Evolutionary conservation across 2,113 vertebrate species (phyloP), one percentile per base, ranked within the genome.

Genomic region (Sciurus niger): DNA sequence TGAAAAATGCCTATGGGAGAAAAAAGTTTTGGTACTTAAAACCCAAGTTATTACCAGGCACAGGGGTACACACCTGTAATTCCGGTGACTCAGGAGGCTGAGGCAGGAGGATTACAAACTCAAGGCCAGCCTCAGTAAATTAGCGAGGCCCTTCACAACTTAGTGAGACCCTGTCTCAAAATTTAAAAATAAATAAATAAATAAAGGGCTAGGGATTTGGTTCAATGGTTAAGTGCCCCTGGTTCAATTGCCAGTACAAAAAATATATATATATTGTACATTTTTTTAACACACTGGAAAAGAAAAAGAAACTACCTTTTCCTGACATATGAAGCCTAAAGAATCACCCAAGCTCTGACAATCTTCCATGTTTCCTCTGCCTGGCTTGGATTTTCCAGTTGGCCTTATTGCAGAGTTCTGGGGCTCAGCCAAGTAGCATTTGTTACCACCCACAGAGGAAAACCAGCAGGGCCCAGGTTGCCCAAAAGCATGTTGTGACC

Each of bases 11-110:
- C 40, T 0, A 0, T 5, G 4, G 72, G 68, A 79, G 32, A 25
- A 87, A 63, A 77, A 63, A 73, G 37, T 67, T 80, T 90, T 74
- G 70, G 37, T 76, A 55, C 32, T 80, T 85, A 48, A 89, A 63
- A 67, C 28, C 53, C 53, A 67, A 46, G 13, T 73, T 48, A 85
- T 37, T 77, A 1, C 40, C 4, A 8, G n/a, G 34, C n/a, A n/a
- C 20, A 8, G 34, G 37, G 43, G 65, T 67, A 24, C 12, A 14
- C 4, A 24, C 30, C 30, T 67, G 11, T 67, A 67, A 14, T 67
- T 24, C 65, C 30, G 32, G 65, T 32, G 65, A 32, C 65, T 67
- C 11, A 34, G 65, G 30, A 32, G 30, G 30, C 65, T 14, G 11
- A 34, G 12, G 30, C 65, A 67, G 65, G 65, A 67, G 65, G 65